phyloP scores from a whole-genome alignment of 2,797 vertebrate species.

The Chloroceryle amazona region DNA sequence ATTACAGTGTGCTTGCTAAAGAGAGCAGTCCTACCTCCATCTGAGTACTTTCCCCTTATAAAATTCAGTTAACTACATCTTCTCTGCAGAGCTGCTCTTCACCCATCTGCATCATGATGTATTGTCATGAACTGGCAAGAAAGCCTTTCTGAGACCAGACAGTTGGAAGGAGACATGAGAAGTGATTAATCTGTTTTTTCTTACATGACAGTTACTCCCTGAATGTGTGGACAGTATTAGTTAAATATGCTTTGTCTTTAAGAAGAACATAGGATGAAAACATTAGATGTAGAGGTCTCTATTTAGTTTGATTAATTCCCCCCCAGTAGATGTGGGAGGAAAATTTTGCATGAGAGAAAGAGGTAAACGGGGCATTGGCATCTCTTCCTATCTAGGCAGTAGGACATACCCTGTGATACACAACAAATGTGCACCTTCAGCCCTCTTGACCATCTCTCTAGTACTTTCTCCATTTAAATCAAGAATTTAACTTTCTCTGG shows the following conservation, averaged over 20 bases:
- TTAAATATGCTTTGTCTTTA: background rate
- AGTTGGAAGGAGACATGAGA: accelerated
- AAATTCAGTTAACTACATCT: background rate
- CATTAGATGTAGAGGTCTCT: background rate
- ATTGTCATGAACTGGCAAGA: background rate
- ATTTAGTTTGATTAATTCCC: background rate
- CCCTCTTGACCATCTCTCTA: background rate
- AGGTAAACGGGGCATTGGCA: background rate
- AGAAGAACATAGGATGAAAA: background rate
- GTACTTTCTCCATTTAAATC: background rate
- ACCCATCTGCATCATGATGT: accelerated
- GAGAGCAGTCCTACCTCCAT: background rate
- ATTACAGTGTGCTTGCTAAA: background rate
- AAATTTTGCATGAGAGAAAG: background rate
- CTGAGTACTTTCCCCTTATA: background rate
- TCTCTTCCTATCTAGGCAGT: background rate
- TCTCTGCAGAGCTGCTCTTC: background rate
- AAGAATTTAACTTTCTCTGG: background rate
- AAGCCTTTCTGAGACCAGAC: background rate
- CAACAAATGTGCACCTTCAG: background rate
- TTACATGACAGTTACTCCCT: background rate
- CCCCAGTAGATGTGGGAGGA: background rate
- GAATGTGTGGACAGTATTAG: background rate
- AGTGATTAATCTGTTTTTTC: background rate
- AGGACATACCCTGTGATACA: background rate